phyloP scores from a whole-genome alignment of 2,888 invertebrate species.

The Drosophila merina region DNA sequence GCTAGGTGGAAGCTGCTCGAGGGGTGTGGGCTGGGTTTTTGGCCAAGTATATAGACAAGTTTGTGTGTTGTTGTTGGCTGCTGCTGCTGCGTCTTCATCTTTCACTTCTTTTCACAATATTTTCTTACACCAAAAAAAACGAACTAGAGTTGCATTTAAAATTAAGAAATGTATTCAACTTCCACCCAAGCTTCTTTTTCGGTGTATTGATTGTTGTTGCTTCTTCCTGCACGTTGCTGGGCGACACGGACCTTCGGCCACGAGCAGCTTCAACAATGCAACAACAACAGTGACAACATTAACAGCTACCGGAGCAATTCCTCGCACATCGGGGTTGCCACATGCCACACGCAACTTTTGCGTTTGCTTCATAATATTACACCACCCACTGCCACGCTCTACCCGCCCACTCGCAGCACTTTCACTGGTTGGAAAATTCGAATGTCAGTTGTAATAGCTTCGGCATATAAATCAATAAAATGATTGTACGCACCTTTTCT shows the following conservation, averaged over 20 bases:
- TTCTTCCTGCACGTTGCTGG: slow-evolving; percentile 43
- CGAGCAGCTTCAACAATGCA: slow-evolving; percentile 60
- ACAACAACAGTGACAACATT: slow-evolving; percentile 56
- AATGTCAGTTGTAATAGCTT: slow-evolving; percentile 82
- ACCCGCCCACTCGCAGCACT: background rate
- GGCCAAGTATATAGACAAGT: slow-evolving; percentile 63
- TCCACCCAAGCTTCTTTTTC: slow-evolving; percentile 11
- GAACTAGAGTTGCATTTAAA: too few species aligned
- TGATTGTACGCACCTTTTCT: slow-evolving; percentile 80
- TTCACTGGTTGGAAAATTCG: slow-evolving; percentile 71
- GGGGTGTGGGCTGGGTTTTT: background rate
- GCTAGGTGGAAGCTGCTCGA: background rate
- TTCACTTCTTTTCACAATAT: slow-evolving; percentile 15
- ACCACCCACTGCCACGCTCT: background rate
- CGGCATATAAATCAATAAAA: slow-evolving; percentile 83
- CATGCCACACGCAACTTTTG: slow-evolving; percentile 40
- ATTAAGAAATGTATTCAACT: too few species aligned
- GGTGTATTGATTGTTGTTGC: slow-evolving; percentile 7
- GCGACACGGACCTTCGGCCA: slow-evolving; percentile 56
- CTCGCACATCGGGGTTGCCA: slow-evolving; percentile 45
- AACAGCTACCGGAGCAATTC: slow-evolving; percentile 50
- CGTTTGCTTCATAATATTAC: background rate
- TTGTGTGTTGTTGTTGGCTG: slow-evolving; percentile 23
- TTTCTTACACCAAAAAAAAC: background rate
- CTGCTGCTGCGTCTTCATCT: slow-evolving; percentile 65